phyloP scores from a whole-genome alignment of 2,797 vertebrate species.

The Lepidocolaptes lacrymiger region DNA sequence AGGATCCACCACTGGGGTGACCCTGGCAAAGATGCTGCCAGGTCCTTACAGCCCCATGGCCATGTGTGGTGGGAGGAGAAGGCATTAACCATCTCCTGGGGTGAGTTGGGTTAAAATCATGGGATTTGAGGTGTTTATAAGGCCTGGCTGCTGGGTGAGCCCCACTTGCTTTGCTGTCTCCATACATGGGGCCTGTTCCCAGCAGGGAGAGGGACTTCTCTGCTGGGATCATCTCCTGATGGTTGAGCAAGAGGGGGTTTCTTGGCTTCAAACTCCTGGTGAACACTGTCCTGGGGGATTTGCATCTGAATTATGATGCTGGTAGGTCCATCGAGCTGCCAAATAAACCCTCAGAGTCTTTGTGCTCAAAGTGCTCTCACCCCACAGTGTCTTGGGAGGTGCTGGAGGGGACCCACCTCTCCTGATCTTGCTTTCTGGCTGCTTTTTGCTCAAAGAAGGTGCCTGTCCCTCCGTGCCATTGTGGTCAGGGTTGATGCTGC shows the following conservation, averaged over 20 bases:
- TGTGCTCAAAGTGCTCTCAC: fast-evolving
- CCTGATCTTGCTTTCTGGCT: neutral
- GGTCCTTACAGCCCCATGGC: neutral
- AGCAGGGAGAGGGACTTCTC: neutral
- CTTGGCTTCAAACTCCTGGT: fast-evolving
- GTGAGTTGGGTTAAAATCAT: neutral
- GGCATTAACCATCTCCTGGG: neutral
- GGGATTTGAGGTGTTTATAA: neutral
- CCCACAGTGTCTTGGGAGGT: fast-evolving
- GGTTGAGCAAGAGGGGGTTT: fast-evolving
- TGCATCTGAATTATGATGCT: neutral
- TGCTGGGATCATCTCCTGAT: neutral
- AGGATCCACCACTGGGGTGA: neutral
- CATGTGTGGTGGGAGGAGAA: neutral
- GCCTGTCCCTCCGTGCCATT: fast-evolving
- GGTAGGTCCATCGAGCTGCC: neutral
- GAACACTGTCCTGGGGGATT: neutral
- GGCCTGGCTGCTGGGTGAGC: neutral
- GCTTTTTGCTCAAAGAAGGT: neutral
- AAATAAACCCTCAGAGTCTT: neutral
- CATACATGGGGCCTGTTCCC: neutral
- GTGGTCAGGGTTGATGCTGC: neutral
- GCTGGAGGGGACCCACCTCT: fast-evolving
- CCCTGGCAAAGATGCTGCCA: neutral
- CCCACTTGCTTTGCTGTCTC: neutral